Percentiles rank a stretch among this genome's conserved stretches.
These are phyloP conservation scores for Ctenicera cuprea DNA, from an alignment of 2,888 invertebrate genomes.

Conservation along the genomic window DNA sequence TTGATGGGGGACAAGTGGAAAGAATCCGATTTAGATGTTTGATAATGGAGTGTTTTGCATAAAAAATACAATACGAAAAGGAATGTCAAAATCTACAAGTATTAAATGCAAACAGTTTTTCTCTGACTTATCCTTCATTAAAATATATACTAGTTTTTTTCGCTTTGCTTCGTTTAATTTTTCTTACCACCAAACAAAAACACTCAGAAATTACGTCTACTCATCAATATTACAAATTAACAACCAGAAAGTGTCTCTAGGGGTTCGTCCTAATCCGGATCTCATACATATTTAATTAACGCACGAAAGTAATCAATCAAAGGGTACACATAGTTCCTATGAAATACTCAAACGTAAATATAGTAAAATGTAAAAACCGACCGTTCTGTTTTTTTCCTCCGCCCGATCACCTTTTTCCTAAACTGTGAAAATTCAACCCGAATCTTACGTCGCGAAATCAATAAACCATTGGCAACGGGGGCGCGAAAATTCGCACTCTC, in stretches of 20 bases:
- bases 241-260: background rate
- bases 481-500: slow-evolving; percentile 24
- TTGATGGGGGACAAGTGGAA: no score
- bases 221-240: slow-evolving; percentile 21
- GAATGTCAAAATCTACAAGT: no score
- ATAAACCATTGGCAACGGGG: slow-evolving; percentile 17
- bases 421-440: slow-evolving; percentile 10
- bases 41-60: no score
- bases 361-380: background rate
- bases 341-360: no score
- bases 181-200: background rate
- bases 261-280: slow-evolving; percentile 3
- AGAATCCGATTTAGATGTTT: no score
- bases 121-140: no score
- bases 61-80: no score
- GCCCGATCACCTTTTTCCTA: background rate
- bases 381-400: background rate
- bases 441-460: slow-evolving; percentile 19
- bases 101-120: no score
- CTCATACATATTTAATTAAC: slow-evolving; percentile 3
- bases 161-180: background rate
- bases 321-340: background rate
- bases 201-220: background rate
- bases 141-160: background rate
- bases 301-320: slow-evolving; percentile 21